phyloP scores from a whole-genome alignment of 2,113 vertebrate genomes.

The Brienomyrus brachyistius region DNA sequence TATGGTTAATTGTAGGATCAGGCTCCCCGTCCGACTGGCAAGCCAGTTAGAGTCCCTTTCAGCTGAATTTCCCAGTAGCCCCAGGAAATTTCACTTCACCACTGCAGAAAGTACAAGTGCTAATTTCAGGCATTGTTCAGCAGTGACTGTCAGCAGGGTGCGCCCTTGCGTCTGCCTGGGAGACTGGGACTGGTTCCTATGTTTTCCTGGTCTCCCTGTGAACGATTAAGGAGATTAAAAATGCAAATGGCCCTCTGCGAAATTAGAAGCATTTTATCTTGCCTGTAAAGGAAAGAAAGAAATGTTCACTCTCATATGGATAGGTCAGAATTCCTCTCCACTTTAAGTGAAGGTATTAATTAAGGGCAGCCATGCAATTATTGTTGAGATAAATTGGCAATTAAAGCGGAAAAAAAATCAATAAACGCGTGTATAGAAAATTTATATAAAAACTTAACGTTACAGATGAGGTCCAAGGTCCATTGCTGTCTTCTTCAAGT shows the following conservation, averaged over 20 bases:
- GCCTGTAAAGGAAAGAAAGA: not conserved
- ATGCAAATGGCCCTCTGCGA: not conserved
- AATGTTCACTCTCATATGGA: not conserved
- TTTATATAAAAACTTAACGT: not conserved
- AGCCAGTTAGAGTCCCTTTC: not conserved
- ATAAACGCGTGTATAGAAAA: not conserved
- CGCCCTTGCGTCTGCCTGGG: not conserved
- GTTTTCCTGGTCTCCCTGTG: not conserved
- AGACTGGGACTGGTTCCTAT: not conserved
- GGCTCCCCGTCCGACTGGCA: not conserved
- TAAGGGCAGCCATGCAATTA: not conserved
- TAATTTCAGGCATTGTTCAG: not conserved
- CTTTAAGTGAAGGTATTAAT: not conserved
- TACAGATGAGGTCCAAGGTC: not conserved
- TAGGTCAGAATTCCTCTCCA: not conserved
- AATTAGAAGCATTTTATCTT: not conserved
- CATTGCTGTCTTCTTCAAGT: not conserved
- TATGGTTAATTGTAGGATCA: not conserved
- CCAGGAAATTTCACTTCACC: not conserved
- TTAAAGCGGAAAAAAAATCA: not conserved
- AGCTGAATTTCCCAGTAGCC: not conserved
- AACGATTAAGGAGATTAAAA: conserved; percentile 2
- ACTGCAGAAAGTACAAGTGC: not conserved
- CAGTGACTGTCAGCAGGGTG: not conserved
- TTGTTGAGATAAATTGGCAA: not conserved